Evolutionary conservation across 2,797 vertebrate genomes (phyloP).

Genomic region (Eutrigla gurnardus): DNA sequence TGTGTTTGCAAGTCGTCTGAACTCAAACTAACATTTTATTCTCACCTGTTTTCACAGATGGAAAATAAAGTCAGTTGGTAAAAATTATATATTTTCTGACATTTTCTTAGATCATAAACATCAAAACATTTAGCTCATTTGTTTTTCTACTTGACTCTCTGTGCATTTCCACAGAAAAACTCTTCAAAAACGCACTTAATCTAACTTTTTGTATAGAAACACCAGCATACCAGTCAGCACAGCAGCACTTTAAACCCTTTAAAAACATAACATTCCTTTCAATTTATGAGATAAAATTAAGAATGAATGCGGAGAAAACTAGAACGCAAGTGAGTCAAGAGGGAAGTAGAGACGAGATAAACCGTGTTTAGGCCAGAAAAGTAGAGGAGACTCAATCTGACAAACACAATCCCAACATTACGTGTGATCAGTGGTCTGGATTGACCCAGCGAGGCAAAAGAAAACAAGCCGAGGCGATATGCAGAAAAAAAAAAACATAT

Average conservation of each 20-base stretch:
- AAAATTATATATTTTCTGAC: no score
- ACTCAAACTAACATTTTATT: no score
- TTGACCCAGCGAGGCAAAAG: constrained; percentile 41
- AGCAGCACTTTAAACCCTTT: constrained; percentile 15
- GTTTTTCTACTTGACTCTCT: no score
- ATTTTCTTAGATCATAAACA: no score
- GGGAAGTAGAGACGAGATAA: constrained; percentile 27
- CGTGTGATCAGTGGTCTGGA: constrained; percentile 41
- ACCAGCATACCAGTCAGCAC: not conserved
- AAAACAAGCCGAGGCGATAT: not conserved
- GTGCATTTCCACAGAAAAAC: no score
- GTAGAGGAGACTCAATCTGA: constrained; percentile 54
- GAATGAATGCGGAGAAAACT: constrained; percentile 30
- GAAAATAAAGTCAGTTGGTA: no score
- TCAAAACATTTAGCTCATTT: no score
- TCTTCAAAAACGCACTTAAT: no score
- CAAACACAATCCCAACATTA: constrained; percentile 57
- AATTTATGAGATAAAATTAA: constrained; percentile 32
- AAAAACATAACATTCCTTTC: constrained; percentile 31
- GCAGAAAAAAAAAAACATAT: not conserved
- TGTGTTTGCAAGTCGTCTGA: no score
- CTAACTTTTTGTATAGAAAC: not conserved
- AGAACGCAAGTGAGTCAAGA: constrained; percentile 18
- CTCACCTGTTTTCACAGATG: no score
- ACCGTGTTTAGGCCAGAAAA: constrained; percentile 40